These are phyloP conservation scores for Panurus biarmicus DNA, from an alignment of 2,113 vertebrate genomes.

Conservation along the genomic window DNA sequence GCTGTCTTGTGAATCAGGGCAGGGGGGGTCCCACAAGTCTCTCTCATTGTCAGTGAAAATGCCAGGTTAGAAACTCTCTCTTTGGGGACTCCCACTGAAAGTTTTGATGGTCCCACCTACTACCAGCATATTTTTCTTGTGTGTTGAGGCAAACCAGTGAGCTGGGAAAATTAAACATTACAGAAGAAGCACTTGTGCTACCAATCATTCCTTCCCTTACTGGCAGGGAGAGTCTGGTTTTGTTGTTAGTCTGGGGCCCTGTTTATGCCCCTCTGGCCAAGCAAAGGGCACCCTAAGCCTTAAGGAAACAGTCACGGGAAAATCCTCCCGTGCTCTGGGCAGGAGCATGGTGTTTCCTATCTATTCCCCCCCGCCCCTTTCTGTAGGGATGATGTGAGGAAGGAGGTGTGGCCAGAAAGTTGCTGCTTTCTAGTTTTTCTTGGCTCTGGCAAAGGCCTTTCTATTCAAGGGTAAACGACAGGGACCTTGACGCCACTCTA, in stretches of 20 bases:
- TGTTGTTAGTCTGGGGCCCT: background rate
- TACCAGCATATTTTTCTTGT: background rate
- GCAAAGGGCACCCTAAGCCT: background rate
- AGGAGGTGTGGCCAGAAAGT: slow-evolving; percentile 29
- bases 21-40: background rate
- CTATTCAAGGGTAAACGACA: slow-evolving; percentile 30
- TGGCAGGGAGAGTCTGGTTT: background rate
- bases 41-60: background rate
- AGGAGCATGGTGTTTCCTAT: background rate
- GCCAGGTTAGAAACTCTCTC: background rate
- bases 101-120: background rate
- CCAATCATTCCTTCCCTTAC: background rate
- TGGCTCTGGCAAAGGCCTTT: slow-evolving; percentile 43
- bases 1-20: background rate
- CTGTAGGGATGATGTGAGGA: background rate
- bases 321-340: background rate
- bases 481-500: background rate
- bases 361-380: background rate
- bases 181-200: background rate
- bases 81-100: background rate
- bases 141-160: background rate
- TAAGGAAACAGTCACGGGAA: background rate
- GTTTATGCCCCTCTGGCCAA: background rate
- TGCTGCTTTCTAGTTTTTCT: slow-evolving; percentile 54
- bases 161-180: background rate